A percentile compares a stretch with the other conserved stretches of the same genome.
Evolutionary conservation across 2,888 invertebrate genomes (phyloP).

Genomic region (Callyntrura sp.): DNA sequence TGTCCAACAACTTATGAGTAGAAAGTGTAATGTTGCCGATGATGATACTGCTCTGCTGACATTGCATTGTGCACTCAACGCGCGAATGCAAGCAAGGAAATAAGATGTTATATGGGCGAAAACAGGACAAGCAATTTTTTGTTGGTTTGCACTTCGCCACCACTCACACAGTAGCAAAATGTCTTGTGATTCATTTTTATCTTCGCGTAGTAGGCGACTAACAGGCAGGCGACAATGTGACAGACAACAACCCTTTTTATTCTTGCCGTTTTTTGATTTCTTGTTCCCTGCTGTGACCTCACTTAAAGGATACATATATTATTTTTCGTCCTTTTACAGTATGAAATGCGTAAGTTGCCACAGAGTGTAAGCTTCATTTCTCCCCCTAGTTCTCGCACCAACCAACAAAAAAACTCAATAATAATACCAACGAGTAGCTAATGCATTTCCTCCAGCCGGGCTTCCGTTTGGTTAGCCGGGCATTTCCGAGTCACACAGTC

Average conservation of each 20-base stretch:
- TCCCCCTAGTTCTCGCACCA: constrained; percentile 41
- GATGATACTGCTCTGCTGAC: constrained; percentile 5
- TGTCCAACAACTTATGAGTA: not conserved
- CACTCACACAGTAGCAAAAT: constrained; percentile 50
- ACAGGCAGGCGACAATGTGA: constrained; percentile 66
- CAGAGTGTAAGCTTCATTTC: not conserved
- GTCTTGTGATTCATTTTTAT: constrained; percentile 27
- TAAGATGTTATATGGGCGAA: constrained; percentile 61
- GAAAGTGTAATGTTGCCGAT: not conserved
- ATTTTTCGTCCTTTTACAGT: not conserved
- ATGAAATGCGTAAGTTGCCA: not conserved
- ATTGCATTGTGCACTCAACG: constrained; percentile 37
- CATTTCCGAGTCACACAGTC: constrained; percentile 83
- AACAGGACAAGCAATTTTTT: constrained; percentile 55
- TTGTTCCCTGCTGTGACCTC: constrained; percentile 83
- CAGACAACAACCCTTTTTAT: constrained; percentile 80
- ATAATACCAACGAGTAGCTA: constrained; percentile 69
- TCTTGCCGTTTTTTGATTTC: constrained; percentile 80
- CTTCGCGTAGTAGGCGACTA: too few relatives aligned
- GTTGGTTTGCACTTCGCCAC: constrained; percentile 38
- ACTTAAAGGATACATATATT: constrained; percentile 76
- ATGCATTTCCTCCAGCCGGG: constrained; percentile 83
- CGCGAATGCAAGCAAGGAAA: constrained; percentile 40
- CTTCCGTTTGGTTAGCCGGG: constrained; percentile 84
- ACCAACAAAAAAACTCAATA: constrained; percentile 15